Percentiles rank a stretch among this genome's conserved stretches.
phyloP scores from a whole-genome alignment of 2,888 invertebrate species.

The Melieria omissa region DNA sequence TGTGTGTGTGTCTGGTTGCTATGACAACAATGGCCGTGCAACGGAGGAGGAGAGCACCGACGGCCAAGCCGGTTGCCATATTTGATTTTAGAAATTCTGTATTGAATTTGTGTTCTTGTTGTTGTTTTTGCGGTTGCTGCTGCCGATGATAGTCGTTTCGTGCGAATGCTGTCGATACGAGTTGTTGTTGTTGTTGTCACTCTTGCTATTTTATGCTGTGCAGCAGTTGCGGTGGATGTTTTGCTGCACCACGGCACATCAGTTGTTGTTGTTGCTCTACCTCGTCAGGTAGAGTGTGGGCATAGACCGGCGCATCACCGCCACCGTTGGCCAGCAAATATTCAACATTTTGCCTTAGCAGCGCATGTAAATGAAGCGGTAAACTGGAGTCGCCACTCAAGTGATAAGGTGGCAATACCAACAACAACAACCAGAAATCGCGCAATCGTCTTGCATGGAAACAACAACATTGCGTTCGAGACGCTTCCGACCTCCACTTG shows the following conservation, averaged over 20 bases:
- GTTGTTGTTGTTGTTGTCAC: not conserved
- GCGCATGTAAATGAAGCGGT: not conserved
- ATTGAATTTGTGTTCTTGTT: conserved; percentile 1
- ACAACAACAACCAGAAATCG: not conserved
- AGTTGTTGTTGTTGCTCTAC: conserved; percentile 26
- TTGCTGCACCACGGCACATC: not conserved
- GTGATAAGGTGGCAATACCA: not conserved
- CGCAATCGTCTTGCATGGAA: too few species aligned
- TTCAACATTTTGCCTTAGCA: not conserved
- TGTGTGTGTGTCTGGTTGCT: conserved; percentile 43
- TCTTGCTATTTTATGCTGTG: too few species aligned
- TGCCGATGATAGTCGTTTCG: too few species aligned
- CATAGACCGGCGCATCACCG: too few species aligned
- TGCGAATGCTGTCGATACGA: not conserved
- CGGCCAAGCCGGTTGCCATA: conserved; percentile 57
- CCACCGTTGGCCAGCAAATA: too few species aligned
- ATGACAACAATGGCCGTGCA: conserved; percentile 52
- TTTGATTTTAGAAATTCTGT: conserved; percentile 53
- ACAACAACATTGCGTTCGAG: too few species aligned
- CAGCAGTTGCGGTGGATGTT: too few species aligned
- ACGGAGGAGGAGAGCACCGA: conserved; percentile 14
- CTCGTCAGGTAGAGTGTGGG: not conserved
- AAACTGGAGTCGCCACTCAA: not conserved
- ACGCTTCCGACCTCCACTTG: too few species aligned
- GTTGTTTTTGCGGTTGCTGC: conserved; percentile 3